These are phyloP conservation scores for Scyliorhinus canicula DNA, from an alignment of 2,797 vertebrate genomes.

Conservation along the genomic window DNA sequence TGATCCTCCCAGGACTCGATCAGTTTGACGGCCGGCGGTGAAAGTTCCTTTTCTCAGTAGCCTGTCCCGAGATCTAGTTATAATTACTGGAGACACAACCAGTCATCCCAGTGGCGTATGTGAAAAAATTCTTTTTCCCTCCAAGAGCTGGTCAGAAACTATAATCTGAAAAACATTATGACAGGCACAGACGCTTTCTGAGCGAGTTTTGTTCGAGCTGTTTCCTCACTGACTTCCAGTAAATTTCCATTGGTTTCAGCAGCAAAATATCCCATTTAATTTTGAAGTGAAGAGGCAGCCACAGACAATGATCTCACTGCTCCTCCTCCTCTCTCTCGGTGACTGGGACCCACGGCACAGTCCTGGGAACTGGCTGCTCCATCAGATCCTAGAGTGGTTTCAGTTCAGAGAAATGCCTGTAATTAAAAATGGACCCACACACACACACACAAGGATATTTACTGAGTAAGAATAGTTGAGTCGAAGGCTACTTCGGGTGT, in stretches of 20 bases:
- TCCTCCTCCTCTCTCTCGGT: neutral
- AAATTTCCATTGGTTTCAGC: neutral
- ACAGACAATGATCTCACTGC: neutral
- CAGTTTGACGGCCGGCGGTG: neutral
- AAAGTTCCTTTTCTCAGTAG: neutral
- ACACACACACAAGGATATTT: too few species aligned
- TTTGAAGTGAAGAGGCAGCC: neutral
- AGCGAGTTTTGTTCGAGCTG: neutral
- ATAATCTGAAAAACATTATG: neutral
- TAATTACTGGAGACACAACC: neutral
- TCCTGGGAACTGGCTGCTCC: neutral
- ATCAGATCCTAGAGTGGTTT: neutral
- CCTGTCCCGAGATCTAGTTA: neutral
- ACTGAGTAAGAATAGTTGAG: neutral
- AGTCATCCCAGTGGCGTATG: neutral
- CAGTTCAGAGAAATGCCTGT: neutral
- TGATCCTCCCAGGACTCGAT: neutral
- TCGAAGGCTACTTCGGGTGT: neutral
- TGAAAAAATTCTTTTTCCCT: neutral
- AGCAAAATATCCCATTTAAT: neutral
- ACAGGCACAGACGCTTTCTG: neutral
- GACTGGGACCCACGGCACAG: neutral
- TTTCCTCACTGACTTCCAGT: neutral
- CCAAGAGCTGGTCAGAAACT: neutral
- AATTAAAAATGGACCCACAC: neutral